Evolutionary conservation across 2,888 invertebrate species (phyloP).

Genomic region (Bursaphelenchus okinawaensis): DNA sequence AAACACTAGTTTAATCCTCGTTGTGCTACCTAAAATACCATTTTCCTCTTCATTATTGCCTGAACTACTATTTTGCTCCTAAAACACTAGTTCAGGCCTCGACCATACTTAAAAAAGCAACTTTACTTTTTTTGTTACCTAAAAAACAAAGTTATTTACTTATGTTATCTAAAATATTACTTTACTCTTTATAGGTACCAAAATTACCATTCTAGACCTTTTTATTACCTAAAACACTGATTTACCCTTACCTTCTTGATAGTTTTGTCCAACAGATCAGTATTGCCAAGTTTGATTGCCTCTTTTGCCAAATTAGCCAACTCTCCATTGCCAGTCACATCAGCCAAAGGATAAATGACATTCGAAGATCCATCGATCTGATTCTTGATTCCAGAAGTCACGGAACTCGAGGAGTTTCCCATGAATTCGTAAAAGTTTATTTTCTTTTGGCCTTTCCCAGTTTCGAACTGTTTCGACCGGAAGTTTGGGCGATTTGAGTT

Average conservation of each 20-base stretch:
- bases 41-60: no score
- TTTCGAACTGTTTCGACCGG: neutral
- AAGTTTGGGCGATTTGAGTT: neutral
- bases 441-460: neutral
- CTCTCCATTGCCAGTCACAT: constrained; percentile 41
- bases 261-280: constrained; percentile 32
- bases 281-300: constrained; percentile 34
- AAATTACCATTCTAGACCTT: neutral
- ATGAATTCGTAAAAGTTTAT: constrained; percentile 21
- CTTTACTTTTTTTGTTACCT: no score
- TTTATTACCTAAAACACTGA: neutral
- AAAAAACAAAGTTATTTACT: no score
- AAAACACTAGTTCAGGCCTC: no score
- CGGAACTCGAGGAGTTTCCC: constrained; percentile 49
- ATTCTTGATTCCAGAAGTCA: constrained; percentile 52
- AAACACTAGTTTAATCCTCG: no score
- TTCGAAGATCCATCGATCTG: constrained; percentile 38
- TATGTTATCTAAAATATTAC: no score
- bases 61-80: no score
- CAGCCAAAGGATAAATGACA: constrained; percentile 44
- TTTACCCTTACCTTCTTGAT: constrained; percentile 33
- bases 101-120: no score
- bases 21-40: no score
- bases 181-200: no score
- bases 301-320: constrained; percentile 43